These are phyloP conservation scores for Ptilorrhoa leucosticta DNA, from an alignment of 2,113 vertebrate species.

Conservation along the genomic window DNA sequence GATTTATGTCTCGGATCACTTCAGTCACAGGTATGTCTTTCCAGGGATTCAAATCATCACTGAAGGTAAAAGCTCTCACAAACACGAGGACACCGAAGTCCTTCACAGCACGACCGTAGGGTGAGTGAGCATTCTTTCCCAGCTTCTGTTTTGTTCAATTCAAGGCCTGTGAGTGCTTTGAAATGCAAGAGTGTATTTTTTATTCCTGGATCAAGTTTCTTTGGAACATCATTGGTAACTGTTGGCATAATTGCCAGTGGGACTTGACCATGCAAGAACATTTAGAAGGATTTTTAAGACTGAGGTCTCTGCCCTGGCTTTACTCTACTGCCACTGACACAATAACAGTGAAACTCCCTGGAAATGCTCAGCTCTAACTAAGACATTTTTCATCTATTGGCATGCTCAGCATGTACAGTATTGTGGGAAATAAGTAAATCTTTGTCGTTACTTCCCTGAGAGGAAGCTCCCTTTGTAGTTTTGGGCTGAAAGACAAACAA, in stretches of 20 bases:
- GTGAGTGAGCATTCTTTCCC: background rate
- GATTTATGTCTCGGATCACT: constrained; percentile 1
- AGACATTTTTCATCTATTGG: background rate
- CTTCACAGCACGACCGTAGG: background rate
- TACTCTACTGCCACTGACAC: background rate
- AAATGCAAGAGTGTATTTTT: background rate
- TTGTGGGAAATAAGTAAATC: background rate
- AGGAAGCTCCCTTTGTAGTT: background rate
- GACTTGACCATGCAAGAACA: background rate
- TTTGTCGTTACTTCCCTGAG: background rate
- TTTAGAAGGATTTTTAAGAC: background rate
- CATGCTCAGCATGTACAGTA: background rate
- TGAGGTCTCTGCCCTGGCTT: background rate
- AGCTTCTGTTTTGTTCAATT: background rate
- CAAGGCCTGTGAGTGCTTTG: background rate
- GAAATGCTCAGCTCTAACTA: background rate
- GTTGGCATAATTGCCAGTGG: background rate
- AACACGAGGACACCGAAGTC: background rate
- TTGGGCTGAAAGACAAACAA: background rate
- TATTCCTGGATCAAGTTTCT: background rate
- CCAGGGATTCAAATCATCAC: constrained; percentile 10
- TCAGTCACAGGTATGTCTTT: constrained; percentile 3
- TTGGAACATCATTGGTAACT: background rate
- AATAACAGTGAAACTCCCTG: background rate
- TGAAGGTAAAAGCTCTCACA: background rate